A percentile compares a stretch with the other conserved stretches of the same genome.
Conservation (phyloP, 2,888 invertebrate species). For the Caenorhabditis doughertyi region DNA sequence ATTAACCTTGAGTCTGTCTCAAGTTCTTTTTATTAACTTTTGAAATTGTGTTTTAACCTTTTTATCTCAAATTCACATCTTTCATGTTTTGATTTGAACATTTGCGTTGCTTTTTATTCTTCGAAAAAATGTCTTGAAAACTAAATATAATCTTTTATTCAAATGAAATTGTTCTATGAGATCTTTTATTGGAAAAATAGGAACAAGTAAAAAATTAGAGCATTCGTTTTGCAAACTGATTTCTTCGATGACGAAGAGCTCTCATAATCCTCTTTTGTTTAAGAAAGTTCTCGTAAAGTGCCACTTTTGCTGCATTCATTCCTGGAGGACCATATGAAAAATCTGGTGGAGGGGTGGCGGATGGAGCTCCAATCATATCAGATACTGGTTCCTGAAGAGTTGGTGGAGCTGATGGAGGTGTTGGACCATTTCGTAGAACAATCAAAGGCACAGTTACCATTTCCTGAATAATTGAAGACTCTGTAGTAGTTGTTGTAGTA, state of each 20-base stretch:
- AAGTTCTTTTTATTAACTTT: no score
- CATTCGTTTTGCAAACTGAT: slow-evolving; percentile 53
- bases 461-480: slow-evolving; percentile 16
- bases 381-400: slow-evolving; percentile 25
- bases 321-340: slow-evolving; percentile 62
- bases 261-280: slow-evolving; percentile 51
- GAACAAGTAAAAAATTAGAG: slow-evolving; percentile 33
- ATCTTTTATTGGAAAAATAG: slow-evolving; percentile 7
- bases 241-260: slow-evolving; percentile 52
- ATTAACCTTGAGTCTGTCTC: no score
- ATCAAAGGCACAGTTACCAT: slow-evolving; percentile 44
- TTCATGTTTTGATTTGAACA: no score
- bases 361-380: slow-evolving; percentile 64
- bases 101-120: no score
- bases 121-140: no score
- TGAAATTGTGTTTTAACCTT: no score
- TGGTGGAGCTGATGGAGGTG: slow-evolving; percentile 61
- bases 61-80: no score
- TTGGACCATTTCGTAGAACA: slow-evolving; percentile 51
- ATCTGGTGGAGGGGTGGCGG: slow-evolving; percentile 63
- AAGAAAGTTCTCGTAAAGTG: slow-evolving; percentile 53
- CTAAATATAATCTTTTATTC: neutral
- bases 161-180: slow-evolving; percentile 14
- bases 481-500: slow-evolving; percentile 6
- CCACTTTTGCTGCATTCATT: slow-evolving; percentile 43